Base-by-base conservation (phyloP, 1,140 invertebrate species). In the Drosophila ambigua region DNA sequence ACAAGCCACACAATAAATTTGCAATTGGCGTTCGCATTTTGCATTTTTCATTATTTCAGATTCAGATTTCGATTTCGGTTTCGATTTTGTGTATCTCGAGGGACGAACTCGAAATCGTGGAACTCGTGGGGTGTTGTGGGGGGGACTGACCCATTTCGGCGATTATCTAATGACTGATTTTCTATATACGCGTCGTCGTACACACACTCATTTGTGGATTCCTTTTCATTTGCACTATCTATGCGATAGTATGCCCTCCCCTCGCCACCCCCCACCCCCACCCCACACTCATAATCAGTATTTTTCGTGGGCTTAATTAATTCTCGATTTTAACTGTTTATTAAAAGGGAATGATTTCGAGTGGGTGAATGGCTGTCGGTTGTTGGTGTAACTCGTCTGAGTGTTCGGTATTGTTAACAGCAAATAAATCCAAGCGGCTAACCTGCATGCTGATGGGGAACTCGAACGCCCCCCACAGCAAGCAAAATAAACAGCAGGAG, bases 321-420 rank as follows among this genome's bases (percentile, higher is more conserved):
- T 87, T 87, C 74, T 74, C 81, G 84, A 87, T 85, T 85, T 85
- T 75, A 81, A 87, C 81, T 85, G 81, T 87, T 87, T 85, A 85
- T 85, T 85, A 77, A 85, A 81, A 78, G 72, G 55, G 67, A 72
- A 52, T 72, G 20, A 20, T 64, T 44, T 5, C 13, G 26, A 15
- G 49, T 24, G 26, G 49, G 24, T 8, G 26, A n/a, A 9, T 0
- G 2, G 15, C 3, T 16, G 45, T n/a, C n/a, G 45, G 31, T 15
- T 54, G 67, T 41, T 5, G n/a, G 16, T n/a, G 46, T 24, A 31
- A 26, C 28, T 15, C 51, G 31, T 31, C 28, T 53, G 44, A 60
- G 71, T 65, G 52, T 43, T 61, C 45, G 66, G 49, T 46, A 52
- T 83, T 83, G 80, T 77, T 73, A 73, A 82, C 79, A 82, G 58